phyloP scores from a whole-genome alignment of 2,113 vertebrate species.

The Oenanthe oenanthe region DNA sequence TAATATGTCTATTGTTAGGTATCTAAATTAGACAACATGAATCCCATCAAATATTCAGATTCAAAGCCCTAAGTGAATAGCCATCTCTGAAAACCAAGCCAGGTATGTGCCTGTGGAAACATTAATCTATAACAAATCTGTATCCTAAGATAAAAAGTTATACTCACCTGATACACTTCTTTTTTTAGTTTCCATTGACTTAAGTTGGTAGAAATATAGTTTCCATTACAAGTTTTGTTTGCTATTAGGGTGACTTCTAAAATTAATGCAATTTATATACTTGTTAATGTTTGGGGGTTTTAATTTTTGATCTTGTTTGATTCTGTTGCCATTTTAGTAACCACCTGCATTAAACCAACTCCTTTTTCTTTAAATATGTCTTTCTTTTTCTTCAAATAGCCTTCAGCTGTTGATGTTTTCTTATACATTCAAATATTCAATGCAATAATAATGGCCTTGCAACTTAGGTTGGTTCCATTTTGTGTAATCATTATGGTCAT shows the following conservation, averaged over 20 bases:
- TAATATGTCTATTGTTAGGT: neutral
- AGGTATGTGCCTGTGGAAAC: neutral
- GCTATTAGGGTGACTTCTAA: conserved; percentile 5
- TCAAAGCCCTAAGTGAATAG: neutral
- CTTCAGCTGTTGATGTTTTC: neutral
- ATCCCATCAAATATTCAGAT: neutral
- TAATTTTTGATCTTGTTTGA: neutral
- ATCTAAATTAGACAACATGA: neutral
- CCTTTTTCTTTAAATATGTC: neutral
- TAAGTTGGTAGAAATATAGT: conserved; percentile 1
- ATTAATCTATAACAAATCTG: neutral
- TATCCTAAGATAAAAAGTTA: neutral
- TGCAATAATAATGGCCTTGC: neutral
- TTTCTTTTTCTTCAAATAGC: neutral
- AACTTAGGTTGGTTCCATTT: neutral
- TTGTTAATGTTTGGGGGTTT: neutral
- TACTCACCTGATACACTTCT: neutral
- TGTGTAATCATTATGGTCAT: neutral
- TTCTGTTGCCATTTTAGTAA: neutral
- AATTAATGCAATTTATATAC: conserved; percentile 28
- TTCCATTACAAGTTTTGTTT: conserved; percentile 31
- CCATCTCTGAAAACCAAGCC: neutral
- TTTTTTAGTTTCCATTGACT: neutral
- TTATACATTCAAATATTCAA: neutral
- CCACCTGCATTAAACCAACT: neutral